phyloP scores from a whole-genome alignment of 1,140 invertebrate genomes.

The Pemphigus obesinymphae region DNA sequence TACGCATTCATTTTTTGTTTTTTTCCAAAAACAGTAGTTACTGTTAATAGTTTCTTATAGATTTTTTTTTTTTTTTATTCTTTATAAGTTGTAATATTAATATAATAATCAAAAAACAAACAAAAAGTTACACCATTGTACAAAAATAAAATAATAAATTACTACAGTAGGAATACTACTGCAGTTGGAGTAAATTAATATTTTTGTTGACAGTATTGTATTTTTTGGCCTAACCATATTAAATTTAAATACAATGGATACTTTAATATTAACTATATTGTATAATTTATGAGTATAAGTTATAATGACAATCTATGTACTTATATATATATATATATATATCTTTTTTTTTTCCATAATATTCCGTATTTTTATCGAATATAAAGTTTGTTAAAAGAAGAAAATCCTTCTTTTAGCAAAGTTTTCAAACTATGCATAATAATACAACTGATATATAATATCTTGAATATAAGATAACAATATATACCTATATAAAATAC shows the following conservation, averaged over 20 bases:
- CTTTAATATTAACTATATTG: not conserved
- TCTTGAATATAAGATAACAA: not conserved
- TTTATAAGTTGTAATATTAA: too few relatives aligned
- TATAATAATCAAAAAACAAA: too few relatives aligned
- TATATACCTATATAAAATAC: too few relatives aligned
- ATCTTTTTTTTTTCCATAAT: not conserved
- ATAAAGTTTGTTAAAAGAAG: not conserved
- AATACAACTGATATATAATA: not conserved
- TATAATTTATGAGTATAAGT: too few relatives aligned
- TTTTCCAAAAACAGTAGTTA: too few relatives aligned
- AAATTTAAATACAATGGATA: too few relatives aligned
- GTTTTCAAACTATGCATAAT: slow-evolving; percentile 12
- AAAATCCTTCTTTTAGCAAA: not conserved
- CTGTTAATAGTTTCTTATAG: too few relatives aligned
- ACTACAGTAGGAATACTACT: too few relatives aligned
- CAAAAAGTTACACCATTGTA: not conserved
- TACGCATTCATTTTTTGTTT: too few relatives aligned
- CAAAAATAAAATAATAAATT: not conserved
- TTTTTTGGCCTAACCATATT: not conserved
- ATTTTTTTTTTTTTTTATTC: too few relatives aligned
- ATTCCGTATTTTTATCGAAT: not conserved
- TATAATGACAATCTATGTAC: not conserved
- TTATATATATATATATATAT: too few relatives aligned
- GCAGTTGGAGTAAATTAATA: too few relatives aligned
- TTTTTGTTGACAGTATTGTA: not conserved